phyloP scores from a whole-genome alignment of 2,113 vertebrate genomes.

The Mixornis gularis region DNA sequence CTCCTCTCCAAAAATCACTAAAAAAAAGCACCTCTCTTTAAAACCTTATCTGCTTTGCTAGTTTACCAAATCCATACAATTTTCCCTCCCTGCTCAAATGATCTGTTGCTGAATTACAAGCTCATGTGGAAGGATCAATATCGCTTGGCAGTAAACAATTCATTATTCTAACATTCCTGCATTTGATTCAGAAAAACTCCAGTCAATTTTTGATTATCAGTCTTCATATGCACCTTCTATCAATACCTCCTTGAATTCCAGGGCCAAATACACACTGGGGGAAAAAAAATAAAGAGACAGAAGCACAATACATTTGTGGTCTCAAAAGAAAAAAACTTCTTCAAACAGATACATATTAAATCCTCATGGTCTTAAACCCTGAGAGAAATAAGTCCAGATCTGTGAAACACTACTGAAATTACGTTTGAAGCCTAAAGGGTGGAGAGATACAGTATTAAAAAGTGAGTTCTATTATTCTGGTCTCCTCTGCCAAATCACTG shows the following conservation, averaged over 20 bases:
- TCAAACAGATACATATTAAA: neutral
- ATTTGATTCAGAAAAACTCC: neutral
- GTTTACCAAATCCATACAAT: neutral
- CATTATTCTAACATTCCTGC: neutral
- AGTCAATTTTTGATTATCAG: neutral
- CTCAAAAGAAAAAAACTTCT: neutral
- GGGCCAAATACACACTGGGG: neutral
- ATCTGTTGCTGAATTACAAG: neutral
- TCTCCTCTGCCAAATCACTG: neutral
- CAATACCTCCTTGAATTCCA: neutral
- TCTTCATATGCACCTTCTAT: neutral
- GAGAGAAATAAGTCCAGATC: neutral
- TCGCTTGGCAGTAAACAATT: neutral
- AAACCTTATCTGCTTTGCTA: neutral
- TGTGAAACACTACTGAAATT: neutral
- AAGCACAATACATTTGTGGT: neutral
- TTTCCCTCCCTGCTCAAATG: neutral
- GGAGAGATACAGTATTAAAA: neutral
- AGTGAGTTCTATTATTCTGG: neutral
- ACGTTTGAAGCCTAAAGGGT: neutral
- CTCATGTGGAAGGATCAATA: neutral
- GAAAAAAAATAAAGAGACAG: accelerated
- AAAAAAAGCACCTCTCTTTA: neutral
- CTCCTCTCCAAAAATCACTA: neutral
- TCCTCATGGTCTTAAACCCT: neutral